Evolutionary conservation across 1,140 invertebrate species (phyloP).

Genomic region (Dendrolimus punctatus): DNA sequence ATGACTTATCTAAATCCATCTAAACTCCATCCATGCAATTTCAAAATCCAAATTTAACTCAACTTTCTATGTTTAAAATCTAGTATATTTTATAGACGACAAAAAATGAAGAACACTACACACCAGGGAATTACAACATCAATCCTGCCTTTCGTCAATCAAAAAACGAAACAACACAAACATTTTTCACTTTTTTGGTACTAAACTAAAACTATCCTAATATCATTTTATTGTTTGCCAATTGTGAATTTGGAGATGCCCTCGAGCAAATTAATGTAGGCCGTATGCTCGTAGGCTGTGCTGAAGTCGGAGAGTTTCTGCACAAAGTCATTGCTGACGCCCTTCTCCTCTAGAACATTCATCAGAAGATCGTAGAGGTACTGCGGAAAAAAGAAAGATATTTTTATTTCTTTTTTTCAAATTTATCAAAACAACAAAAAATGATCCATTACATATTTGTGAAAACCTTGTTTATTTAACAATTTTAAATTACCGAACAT

Average conservation of each 20-base stretch:
- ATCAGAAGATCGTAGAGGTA: constrained; percentile 95
- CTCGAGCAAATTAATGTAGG: constrained; percentile 90
- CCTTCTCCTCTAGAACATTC: constrained; percentile 95
- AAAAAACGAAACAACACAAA: neutral
- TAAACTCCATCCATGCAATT: too few species aligned
- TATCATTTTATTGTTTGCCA: constrained; percentile 64
- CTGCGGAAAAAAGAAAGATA: constrained; percentile 73
- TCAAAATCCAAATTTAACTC: too few species aligned
- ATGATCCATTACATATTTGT: too few species aligned
- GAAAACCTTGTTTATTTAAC: too few species aligned
- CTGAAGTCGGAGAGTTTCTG: constrained; percentile 89
- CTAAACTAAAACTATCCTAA: neutral
- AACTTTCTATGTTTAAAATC: too few species aligned
- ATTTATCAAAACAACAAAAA: neutral
- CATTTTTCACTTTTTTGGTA: neutral
- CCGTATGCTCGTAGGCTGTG: constrained; percentile 91
- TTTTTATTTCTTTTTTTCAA: neutral
- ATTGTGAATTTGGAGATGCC: constrained; percentile 88
- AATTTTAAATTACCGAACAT: too few species aligned
- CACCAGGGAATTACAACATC: too few species aligned
- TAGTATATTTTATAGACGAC: too few species aligned
- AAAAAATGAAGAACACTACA: too few species aligned
- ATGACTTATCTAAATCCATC: too few species aligned
- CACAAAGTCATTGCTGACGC: constrained; percentile 92
- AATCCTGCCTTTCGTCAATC: too few species aligned